Conservation (phyloP, 2,888 invertebrate genomes). For the Acronicta psi region DNA sequence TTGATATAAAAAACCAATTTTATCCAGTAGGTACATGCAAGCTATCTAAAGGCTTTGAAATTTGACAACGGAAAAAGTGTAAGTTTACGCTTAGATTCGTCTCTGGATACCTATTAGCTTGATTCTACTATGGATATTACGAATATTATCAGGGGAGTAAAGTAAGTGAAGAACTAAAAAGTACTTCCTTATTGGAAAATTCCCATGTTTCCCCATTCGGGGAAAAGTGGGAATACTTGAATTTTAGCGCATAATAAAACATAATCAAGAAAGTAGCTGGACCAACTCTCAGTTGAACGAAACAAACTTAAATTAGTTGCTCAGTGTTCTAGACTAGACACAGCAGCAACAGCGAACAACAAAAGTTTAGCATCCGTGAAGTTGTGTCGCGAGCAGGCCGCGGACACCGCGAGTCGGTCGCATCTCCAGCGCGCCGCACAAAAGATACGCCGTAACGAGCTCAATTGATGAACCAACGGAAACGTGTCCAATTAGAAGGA, state of each 20-base stretch:
- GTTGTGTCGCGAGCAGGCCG: conserved; percentile 45
- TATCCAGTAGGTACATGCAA: too few relatives aligned
- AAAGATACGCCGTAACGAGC: conserved; percentile 86
- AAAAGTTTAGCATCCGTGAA: conserved; percentile 36
- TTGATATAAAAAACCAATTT: background rate
- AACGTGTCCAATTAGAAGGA: conserved; percentile 89
- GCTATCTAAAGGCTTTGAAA: too few relatives aligned
- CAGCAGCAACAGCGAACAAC: conserved; percentile 34
- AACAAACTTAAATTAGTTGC: conserved; percentile 55
- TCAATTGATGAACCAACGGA: conserved; percentile 88
- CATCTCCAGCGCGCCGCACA: conserved; percentile 70
- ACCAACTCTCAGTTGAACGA: conserved; percentile 19
- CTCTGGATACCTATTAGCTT: too few relatives aligned
- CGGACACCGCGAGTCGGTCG: conserved; percentile 46
- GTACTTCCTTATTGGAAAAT: too few relatives aligned
- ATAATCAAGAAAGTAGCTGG: conserved; percentile 19
- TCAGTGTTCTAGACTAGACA: conserved; percentile 41
- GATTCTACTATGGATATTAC: too few relatives aligned
- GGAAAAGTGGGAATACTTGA: too few relatives aligned
- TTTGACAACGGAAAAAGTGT: too few relatives aligned
- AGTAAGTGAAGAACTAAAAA: too few relatives aligned
- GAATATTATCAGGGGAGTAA: too few relatives aligned
- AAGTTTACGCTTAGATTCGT: too few relatives aligned
- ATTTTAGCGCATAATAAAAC: conserved; percentile 18
- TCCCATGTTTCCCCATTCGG: too few relatives aligned